These are phyloP conservation scores for Tiliacea citrago DNA, from an alignment of 2,888 invertebrate species.

Conservation along the genomic window DNA sequence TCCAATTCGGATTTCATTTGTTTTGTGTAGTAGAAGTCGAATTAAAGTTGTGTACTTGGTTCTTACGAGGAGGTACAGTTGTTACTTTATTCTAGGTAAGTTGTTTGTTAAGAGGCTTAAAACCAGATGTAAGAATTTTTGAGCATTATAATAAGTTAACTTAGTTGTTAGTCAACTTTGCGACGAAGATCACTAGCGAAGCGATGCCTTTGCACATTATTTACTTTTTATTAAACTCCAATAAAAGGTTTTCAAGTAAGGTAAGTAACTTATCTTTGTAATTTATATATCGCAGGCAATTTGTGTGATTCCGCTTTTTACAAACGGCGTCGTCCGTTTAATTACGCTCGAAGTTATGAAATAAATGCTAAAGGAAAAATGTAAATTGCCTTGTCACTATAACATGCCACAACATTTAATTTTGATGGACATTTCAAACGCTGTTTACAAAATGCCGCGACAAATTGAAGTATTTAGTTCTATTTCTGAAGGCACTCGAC, in stretches of 20 bases:
- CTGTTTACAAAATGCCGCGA: no score
- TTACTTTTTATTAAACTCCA: background rate
- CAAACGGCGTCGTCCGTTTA: no score
- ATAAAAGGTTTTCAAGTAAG: background rate
- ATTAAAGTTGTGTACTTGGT: constrained; percentile 4
- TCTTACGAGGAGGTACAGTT: background rate
- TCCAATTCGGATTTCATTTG: constrained; percentile 35
- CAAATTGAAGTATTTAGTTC: no score
- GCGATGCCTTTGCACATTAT: background rate
- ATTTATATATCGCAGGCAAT: background rate
- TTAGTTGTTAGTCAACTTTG: no score
- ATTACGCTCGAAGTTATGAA: no score
- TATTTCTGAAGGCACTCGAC: no score
- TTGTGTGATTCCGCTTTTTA: no score
- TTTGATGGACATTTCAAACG: no score
- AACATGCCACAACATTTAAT: no score
- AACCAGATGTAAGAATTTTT: background rate
- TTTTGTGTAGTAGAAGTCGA: background rate
- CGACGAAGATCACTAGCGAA: background rate
- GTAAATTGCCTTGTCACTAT: no score
- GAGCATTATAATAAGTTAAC: background rate
- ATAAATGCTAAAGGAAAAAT: no score
- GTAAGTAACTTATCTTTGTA: background rate
- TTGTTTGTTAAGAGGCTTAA: no score
- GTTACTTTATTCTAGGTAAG: background rate